phyloP scores from a whole-genome alignment of 2,113 vertebrate species.

The Haemorhous mexicanus region DNA sequence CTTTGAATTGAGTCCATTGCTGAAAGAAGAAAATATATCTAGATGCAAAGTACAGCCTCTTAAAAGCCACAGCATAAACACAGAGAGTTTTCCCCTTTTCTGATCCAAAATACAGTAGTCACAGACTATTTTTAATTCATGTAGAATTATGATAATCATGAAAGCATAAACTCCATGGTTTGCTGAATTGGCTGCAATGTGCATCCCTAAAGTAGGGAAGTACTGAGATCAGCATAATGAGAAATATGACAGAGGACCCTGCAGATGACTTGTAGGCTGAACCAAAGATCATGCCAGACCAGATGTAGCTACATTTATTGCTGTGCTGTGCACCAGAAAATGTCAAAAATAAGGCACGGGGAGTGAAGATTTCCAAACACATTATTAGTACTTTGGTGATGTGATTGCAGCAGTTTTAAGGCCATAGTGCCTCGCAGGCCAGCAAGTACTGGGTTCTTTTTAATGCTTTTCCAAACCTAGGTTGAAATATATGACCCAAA shows the following conservation, averaged over 20 bases:
- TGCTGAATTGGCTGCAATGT: background rate
- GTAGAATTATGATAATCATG: background rate
- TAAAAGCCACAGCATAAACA: background rate
- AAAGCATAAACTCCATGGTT: background rate
- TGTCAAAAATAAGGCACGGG: background rate
- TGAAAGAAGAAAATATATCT: background rate
- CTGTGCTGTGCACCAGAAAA: background rate
- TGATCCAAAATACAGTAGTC: background rate
- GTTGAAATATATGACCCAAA: slow-evolving; percentile 2
- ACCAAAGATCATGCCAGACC: background rate
- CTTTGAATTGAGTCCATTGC: background rate
- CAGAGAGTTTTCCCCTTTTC: background rate
- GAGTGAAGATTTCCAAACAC: background rate
- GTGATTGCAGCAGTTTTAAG: background rate
- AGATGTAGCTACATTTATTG: background rate
- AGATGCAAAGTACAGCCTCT: background rate
- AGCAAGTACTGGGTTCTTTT: background rate
- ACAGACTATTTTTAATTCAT: background rate
- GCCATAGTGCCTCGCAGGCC: background rate
- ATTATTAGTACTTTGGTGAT: background rate
- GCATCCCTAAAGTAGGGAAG: background rate
- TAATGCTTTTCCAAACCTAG: background rate
- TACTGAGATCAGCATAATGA: background rate
- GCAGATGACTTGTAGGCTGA: background rate
- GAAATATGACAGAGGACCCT: background rate